A percentile compares a stretch with the other conserved stretches of the same genome.
Conservation (phyloP, 2,888 invertebrate species). For the Liposcelis brunnea region DNA sequence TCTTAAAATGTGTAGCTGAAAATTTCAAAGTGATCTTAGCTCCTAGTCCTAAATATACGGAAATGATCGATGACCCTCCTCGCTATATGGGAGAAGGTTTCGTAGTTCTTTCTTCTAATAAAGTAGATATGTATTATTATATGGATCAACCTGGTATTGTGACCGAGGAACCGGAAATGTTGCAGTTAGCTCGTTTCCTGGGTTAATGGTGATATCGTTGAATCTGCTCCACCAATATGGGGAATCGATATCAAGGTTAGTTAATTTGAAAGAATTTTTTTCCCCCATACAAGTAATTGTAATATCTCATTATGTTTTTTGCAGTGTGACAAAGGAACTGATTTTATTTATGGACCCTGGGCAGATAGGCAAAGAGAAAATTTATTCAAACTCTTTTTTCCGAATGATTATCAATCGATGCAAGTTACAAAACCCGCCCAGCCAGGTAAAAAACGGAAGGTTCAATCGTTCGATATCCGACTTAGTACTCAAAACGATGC, state of each 20-base stretch:
- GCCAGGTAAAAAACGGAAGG: conserved; percentile 74
- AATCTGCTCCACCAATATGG: conserved; percentile 87
- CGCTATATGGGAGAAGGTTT: conserved; percentile 97
- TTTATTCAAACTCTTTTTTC: conserved; percentile 91
- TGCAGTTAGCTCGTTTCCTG: conserved; percentile 76
- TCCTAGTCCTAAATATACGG: conserved; percentile 89
- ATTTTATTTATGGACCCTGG: conserved; percentile 98
- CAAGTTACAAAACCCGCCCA: conserved; percentile 56
- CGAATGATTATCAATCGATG: conserved; percentile 65
- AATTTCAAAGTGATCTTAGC: conserved; percentile 89
- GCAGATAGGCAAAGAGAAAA: conserved; percentile 93
- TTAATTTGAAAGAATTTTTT: too few species aligned
- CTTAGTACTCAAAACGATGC: conserved; percentile 82
- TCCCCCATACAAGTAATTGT: too few species aligned
- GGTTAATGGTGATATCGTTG: conserved; percentile 85
- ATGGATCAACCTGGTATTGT: conserved; percentile 91
- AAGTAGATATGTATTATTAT: conserved; percentile 87
- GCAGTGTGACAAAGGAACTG: conserved; percentile 76
- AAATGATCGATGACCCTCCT: conserved; percentile 86
- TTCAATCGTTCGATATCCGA: conserved; percentile 83
- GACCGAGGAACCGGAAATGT: conserved; percentile 77
- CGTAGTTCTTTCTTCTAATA: conserved; percentile 88
- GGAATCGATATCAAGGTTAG: conserved; percentile 80
- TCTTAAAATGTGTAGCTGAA: conserved; percentile 84
- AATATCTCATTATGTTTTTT: conserved; percentile 12